Conservation (phyloP, 2,888 invertebrate genomes). For the Cosmorhoe ocellata region DNA sequence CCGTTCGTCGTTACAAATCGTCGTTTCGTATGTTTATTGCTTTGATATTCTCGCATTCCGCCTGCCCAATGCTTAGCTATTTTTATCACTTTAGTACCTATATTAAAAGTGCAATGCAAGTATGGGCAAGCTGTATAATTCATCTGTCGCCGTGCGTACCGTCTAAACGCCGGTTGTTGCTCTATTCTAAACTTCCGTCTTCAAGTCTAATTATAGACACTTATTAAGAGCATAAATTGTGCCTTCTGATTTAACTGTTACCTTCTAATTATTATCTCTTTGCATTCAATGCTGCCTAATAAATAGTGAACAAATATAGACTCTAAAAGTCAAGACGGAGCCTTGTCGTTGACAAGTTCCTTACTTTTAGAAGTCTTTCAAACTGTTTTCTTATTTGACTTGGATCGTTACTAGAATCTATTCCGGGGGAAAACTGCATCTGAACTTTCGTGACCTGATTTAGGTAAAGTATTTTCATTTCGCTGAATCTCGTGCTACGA, state of each 20-base stretch:
- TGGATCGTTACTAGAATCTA: conserved; percentile 14
- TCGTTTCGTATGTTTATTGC: conserved; percentile 50
- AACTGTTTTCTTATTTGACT: conserved; percentile 19
- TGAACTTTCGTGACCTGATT: conserved; percentile 21
- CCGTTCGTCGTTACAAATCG: conserved; percentile 56
- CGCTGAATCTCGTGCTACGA: conserved; percentile 3
- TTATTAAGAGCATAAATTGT: background rate
- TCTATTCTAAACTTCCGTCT: background rate
- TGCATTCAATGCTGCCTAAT: background rate
- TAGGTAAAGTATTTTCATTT: conserved; percentile 6
- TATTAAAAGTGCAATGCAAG: too few species aligned
- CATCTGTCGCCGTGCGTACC: too few species aligned
- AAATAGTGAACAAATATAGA: background rate
- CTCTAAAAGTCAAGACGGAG: too few species aligned
- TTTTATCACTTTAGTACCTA: conserved; percentile 44
- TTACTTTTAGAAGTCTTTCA: conserved; percentile 8
- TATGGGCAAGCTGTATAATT: too few species aligned
- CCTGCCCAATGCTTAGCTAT: conserved; percentile 52
- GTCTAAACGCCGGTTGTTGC: background rate
- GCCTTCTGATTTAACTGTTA: background rate
- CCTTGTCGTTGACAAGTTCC: too few species aligned
- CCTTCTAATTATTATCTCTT: too few species aligned
- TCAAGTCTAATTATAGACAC: background rate
- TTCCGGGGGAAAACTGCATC: conserved; percentile 13
- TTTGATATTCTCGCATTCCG: conserved; percentile 56